Evolutionary conservation across 2,888 invertebrate genomes (phyloP).

Genomic region (Gryllus longicercus): DNA sequence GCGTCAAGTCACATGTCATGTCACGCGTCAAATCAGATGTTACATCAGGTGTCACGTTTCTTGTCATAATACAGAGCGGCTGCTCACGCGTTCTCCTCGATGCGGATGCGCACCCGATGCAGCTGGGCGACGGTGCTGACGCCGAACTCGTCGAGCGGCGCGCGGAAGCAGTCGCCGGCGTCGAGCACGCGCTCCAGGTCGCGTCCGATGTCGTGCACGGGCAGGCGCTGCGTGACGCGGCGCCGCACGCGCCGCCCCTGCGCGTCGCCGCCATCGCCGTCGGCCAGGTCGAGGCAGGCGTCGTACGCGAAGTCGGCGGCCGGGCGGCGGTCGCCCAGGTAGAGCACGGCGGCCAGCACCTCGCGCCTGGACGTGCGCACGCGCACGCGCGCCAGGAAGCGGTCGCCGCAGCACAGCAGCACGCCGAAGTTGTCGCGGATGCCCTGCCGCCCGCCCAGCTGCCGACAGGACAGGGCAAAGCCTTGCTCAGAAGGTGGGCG

Average conservation of each 20-base stretch:
- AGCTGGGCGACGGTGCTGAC: background rate
- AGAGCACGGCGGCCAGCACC: background rate
- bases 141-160: background rate
- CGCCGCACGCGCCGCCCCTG: background rate
- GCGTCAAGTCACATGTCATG: too few species aligned
- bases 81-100: background rate
- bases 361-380: background rate
- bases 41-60: too few species aligned
- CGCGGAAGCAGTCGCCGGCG: background rate
- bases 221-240: background rate
- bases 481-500: background rate
- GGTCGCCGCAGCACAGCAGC: background rate
- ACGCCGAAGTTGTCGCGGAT: background rate
- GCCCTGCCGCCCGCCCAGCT: background rate
- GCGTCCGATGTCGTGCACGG: background rate
- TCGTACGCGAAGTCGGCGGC: background rate
- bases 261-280: background rate
- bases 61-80: too few species aligned
- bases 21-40: too few species aligned
- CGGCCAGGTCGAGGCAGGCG: background rate
- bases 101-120: background rate
- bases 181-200: background rate
- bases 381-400: background rate
- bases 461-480: background rate
- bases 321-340: background rate